Evolutionary conservation across 2,888 invertebrate species (phyloP).

Genomic region (Limnephilus marmoratus): DNA sequence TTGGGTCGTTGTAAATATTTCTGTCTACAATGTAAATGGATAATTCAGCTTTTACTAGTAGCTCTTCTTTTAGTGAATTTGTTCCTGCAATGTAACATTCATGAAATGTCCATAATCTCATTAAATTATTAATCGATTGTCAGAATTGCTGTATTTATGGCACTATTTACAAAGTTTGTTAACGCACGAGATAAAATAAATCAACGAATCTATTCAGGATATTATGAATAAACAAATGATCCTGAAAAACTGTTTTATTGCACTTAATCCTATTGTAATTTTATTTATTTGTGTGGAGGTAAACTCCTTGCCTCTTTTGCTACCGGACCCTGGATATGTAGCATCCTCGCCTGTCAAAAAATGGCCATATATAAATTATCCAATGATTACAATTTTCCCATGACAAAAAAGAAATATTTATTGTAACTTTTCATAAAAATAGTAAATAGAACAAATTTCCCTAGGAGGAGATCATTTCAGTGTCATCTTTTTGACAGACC

Average conservation of each 20-base stretch:
- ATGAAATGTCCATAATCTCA: conserved; percentile 54
- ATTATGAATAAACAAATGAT: conserved; percentile 48
- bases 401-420: neutral
- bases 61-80: conserved; percentile 48
- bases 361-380: too few relatives aligned
- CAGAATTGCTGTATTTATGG: conserved; percentile 50
- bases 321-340: neutral
- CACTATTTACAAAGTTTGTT: conserved; percentile 45
- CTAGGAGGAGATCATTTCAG: too few relatives aligned
- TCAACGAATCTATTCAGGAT: conserved; percentile 45
- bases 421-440: neutral
- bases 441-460: neutral
- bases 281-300: neutral
- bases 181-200: conserved; percentile 41
- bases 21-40: conserved; percentile 46
- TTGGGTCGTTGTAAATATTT: conserved; percentile 55
- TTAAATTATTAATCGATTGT: conserved; percentile 50
- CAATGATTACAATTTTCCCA: too few relatives aligned
- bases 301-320: neutral
- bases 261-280: neutral
- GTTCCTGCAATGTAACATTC: conserved; percentile 49
- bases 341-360: neutral
- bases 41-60: conserved; percentile 45
- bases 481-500: neutral
- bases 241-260: conserved; percentile 28